Evolutionary conservation across 2,113 vertebrate genomes (phyloP).

Genomic region (Oreochromis tanganicae): DNA sequence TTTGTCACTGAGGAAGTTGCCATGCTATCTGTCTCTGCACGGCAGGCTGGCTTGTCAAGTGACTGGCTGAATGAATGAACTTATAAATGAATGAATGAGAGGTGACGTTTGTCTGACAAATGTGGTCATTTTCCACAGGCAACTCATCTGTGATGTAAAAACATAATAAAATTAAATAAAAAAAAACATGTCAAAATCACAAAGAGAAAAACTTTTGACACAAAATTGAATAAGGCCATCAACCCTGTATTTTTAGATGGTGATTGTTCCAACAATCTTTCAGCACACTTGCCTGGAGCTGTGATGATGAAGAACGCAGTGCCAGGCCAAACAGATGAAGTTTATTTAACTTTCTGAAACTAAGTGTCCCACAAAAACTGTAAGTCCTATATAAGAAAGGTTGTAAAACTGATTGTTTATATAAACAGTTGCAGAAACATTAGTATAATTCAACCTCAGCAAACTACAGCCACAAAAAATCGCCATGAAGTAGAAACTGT

Average conservation of each 20-base stretch:
- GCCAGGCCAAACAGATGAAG: background rate
- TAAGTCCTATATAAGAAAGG: accelerated
- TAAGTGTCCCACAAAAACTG: background rate
- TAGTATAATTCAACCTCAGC: accelerated
- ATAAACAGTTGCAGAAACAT: background rate
- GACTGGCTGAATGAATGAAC: background rate
- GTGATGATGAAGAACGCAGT: background rate
- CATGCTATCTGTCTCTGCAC: background rate
- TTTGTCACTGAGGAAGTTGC: conserved; percentile 13
- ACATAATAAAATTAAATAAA: background rate
- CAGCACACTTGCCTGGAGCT: background rate
- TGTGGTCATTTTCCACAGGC: background rate
- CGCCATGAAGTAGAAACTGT: background rate
- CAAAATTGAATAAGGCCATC: background rate
- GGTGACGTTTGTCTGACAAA: background rate
- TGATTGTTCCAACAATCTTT: background rate
- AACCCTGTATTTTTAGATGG: background rate
- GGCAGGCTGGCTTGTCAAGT: background rate
- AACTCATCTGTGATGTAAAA: background rate
- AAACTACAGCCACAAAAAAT: background rate
- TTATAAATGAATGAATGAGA: background rate
- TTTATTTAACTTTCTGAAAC: background rate
- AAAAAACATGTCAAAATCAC: background rate
- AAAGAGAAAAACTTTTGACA: background rate
- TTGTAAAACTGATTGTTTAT: background rate